phyloP scores from a whole-genome alignment of 2,797 vertebrate species.

The Sebastes nivosus region DNA sequence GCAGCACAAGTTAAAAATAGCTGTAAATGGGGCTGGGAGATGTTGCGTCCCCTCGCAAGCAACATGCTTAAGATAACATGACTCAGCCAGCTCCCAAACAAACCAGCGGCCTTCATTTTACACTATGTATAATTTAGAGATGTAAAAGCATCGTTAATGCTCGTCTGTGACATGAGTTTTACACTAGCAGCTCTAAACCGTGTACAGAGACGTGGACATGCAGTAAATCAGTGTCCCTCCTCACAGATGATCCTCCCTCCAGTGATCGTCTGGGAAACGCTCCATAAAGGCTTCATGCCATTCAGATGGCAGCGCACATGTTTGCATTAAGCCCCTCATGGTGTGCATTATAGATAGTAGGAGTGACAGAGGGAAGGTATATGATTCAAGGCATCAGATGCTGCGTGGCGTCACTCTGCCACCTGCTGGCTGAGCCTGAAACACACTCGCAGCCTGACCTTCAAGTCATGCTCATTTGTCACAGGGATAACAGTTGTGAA shows the following conservation, averaged over 20 bases:
- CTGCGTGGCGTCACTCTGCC: slow-evolving; percentile 55
- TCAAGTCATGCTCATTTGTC: slow-evolving; percentile 75
- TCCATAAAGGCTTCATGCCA: slow-evolving; percentile 31
- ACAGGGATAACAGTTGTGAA: slow-evolving; percentile 71
- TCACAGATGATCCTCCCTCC: slow-evolving; percentile 14
- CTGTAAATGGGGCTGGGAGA: slow-evolving; percentile 51
- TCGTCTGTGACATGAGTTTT: slow-evolving; percentile 57
- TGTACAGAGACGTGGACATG: slow-evolving; percentile 21
- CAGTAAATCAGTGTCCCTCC: slow-evolving; percentile 50
- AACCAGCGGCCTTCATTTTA: slow-evolving; percentile 58
- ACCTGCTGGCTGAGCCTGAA: slow-evolving; percentile 65
- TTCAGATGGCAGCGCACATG: slow-evolving; percentile 37
- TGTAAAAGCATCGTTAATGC: slow-evolving; percentile 55
- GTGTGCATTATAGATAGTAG: slow-evolving; percentile 50
- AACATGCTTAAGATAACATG: slow-evolving; percentile 67
- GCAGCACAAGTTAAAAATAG: slow-evolving; percentile 68
- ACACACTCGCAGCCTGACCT: slow-evolving; percentile 64
- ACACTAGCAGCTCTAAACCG: slow-evolving; percentile 44
- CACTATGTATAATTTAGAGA: slow-evolving; percentile 69
- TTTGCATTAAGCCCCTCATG: slow-evolving; percentile 46
- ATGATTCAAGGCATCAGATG: slow-evolving; percentile 25
- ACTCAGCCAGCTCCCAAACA: slow-evolving; percentile 56
- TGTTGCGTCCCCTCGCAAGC: slow-evolving; percentile 34
- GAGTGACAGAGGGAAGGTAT: slow-evolving; percentile 6
- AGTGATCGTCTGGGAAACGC: slow-evolving; percentile 30